Percentiles rank a stretch among this genome's conserved stretches.
These are phyloP conservation scores for Falco columbarius DNA, from an alignment of 2,797 vertebrate species.

Conservation along the genomic window DNA sequence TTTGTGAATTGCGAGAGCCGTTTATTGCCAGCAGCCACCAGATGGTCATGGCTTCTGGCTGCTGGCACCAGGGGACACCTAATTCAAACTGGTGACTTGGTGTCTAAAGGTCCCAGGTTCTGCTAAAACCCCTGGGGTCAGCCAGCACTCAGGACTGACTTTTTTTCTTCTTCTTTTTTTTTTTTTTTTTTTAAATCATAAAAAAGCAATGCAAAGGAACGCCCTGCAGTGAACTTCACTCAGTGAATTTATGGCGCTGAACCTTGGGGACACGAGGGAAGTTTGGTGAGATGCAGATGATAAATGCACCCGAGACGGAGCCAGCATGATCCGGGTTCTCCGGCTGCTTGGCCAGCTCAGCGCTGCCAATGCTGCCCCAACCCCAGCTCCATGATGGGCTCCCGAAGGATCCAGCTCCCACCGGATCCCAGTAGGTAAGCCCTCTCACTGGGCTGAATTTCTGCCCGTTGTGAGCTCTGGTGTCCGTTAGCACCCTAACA, in stretches of 20 bases:
- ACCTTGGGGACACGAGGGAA: rapidly evolving
- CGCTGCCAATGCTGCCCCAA: neutral
- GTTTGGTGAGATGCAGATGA: neutral
- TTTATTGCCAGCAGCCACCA: slow-evolving; percentile 5
- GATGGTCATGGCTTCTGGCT: neutral
- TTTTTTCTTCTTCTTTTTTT: neutral
- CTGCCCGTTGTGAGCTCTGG: neutral
- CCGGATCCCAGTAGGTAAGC: rapidly evolving
- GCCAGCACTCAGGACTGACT: neutral
- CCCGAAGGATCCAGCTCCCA: neutral
- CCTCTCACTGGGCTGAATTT: neutral
- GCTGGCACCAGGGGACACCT: neutral
- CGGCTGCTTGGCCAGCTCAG: neutral
- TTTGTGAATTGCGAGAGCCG: neutral
- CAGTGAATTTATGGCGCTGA: neutral
- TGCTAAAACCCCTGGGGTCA: neutral
- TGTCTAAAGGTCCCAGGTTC: neutral
- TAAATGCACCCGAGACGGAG: rapidly evolving
- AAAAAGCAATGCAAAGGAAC: neutral
- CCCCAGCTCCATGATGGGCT: neutral
- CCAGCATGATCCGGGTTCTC: rapidly evolving
- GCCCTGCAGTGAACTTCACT: rapidly evolving
- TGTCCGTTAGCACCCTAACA: rapidly evolving
- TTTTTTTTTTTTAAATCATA: no score
- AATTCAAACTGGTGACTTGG: neutral